Evolutionary conservation across 2,797 vertebrate species (phyloP).

Genomic region (Adrianichthys oophorus): DNA sequence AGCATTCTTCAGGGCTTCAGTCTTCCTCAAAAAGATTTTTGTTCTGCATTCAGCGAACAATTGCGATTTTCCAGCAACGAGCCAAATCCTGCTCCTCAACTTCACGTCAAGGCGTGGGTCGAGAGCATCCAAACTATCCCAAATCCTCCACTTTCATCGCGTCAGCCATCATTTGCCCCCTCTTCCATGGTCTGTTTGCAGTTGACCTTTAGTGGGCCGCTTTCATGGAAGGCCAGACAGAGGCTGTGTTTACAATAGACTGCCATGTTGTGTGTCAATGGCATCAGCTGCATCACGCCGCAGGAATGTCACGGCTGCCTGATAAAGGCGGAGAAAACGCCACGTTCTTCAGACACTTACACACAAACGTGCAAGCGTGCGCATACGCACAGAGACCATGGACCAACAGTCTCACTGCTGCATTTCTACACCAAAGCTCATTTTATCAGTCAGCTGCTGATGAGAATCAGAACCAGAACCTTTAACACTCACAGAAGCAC

Average conservation of each 20-base stretch:
- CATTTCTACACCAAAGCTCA: too few relatives aligned
- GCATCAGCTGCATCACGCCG: constrained; percentile 20
- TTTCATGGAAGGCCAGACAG: constrained; percentile 12
- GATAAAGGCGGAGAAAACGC: constrained; percentile 39
- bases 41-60: background rate
- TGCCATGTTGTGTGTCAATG: constrained; percentile 2
- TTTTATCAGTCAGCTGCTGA: too few relatives aligned
- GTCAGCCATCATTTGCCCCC: background rate
- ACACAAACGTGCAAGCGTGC: too few relatives aligned
- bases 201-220: constrained; percentile 33
- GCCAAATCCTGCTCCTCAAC: background rate
- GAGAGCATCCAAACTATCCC: background rate
- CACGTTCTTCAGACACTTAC: background rate
- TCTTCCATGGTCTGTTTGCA: constrained; percentile 28
- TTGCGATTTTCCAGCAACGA: background rate
- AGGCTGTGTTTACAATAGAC: background rate
- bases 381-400: too few relatives aligned
- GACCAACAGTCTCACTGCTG: too few relatives aligned
- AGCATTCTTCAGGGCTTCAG: background rate
- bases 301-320: constrained; percentile 38
- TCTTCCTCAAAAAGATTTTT: background rate
- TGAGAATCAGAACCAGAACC: too few relatives aligned
- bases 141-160: background rate
- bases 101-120: background rate
- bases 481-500: too few relatives aligned